Evolutionary conservation across 2,113 vertebrate genomes (phyloP).

Genomic region (Equus przewalskii): DNA sequence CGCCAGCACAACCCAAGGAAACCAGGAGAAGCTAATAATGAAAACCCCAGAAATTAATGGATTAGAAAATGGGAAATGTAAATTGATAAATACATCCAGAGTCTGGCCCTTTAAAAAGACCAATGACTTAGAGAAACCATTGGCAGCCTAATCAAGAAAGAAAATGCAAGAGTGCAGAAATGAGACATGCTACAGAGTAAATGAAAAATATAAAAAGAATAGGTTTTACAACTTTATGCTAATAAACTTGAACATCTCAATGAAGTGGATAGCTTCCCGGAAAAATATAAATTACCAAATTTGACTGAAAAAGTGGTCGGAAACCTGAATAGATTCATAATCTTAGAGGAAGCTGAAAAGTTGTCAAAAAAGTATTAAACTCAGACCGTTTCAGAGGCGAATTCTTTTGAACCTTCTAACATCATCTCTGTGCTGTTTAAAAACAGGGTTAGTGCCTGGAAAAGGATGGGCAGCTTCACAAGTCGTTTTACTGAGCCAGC

Average conservation of each 20-base stretch:
- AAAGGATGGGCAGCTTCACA: not conserved
- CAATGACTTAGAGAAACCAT: slow-evolving; percentile 60
- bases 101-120: slow-evolving; percentile 63
- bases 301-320: not conserved
- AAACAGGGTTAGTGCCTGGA: rapidly evolving
- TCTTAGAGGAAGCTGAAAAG: not conserved
- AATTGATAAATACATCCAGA: slow-evolving; percentile 64
- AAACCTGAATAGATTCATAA: not conserved
- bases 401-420: not conserved
- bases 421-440: not conserved
- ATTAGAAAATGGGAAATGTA: slow-evolving; percentile 81
- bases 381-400: not conserved
- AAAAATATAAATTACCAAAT: slow-evolving; percentile 22
- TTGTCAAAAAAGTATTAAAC: not conserved
- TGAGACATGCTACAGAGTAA: slow-evolving; percentile 52
- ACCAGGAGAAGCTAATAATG: slow-evolving; percentile 28
- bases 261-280: slow-evolving; percentile 50
- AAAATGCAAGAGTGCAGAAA: slow-evolving; percentile 38
- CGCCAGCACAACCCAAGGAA: not conserved
- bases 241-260: slow-evolving; percentile 64
- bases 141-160: slow-evolving; percentile 60
- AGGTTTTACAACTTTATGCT: slow-evolving; percentile 56
- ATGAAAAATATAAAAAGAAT: slow-evolving; percentile 62
- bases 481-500: not conserved
- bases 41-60: slow-evolving; percentile 77